phyloP scores from a whole-genome alignment of 2,888 invertebrate species.

The Nebria salina region DNA sequence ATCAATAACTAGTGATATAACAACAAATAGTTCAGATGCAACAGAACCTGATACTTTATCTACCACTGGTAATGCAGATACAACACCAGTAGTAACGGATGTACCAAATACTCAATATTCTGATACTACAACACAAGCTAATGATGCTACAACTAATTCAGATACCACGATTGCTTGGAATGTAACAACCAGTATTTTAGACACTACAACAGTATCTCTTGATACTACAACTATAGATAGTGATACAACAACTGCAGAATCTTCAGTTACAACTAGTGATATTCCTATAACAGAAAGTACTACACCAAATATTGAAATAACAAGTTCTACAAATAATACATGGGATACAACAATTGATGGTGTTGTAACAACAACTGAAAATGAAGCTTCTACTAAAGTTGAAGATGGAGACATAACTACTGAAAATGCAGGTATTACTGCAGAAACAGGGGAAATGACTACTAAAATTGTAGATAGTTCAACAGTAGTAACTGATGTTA shows the following conservation, averaged over 20 bases:
- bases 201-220: background rate
- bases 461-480: too few species aligned
- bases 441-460: background rate
- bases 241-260: background rate
- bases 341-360: background rate
- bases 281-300: background rate
- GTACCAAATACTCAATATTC: background rate
- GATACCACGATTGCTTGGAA: background rate
- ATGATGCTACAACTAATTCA: background rate
- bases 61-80: background rate
- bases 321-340: background rate
- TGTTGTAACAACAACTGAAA: background rate
- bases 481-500: background rate
- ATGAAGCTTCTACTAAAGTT: background rate
- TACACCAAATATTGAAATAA: background rate
- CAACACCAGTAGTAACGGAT: background rate
- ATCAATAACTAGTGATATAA: background rate
- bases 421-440: background rate
- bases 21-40: slow-evolving; percentile 2
- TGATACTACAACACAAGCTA: slow-evolving; percentile 7
- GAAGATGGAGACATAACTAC: background rate
- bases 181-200: background rate
- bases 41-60: background rate
- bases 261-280: background rate
- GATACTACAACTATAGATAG: background rate